Evolutionary conservation across 53 echinoderm and acorn worm species (phyloP).

Genomic region (Hippasteria phrygiana): DNA sequence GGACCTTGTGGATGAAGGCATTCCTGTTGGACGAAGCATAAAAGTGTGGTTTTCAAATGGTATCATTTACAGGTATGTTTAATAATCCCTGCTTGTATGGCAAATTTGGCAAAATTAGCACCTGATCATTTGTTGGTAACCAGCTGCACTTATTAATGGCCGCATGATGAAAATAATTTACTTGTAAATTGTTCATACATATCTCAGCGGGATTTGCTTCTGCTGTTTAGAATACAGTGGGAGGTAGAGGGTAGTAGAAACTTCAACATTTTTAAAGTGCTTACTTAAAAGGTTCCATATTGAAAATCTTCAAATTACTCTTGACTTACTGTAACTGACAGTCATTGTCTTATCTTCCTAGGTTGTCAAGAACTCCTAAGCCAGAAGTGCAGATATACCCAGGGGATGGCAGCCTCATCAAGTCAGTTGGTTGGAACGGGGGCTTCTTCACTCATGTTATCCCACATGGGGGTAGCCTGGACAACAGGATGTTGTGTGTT

Average conservation of each 20-base stretch:
- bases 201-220: no score
- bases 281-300: no score
- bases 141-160: no score
- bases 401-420: slow-evolving; percentile 76
- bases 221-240: no score
- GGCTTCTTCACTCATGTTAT: slow-evolving; percentile 72
- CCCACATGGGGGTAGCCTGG: slow-evolving; percentile 30
- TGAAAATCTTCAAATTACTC: no score
- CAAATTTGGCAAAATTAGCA: no score
- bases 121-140: no score
- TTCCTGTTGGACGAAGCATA: slow-evolving; percentile 22
- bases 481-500: slow-evolving; percentile 70
- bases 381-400: slow-evolving; percentile 74
- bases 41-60: slow-evolving; percentile 71
- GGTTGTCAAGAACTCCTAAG: slow-evolving; percentile 28
- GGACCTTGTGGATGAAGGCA: slow-evolving; percentile 4
- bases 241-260: no score
- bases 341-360: not conserved
- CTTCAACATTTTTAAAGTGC: no score
- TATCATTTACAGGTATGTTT: slow-evolving; percentile 77
- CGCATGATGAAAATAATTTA: no score
- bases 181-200: no score
- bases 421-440: slow-evolving; percentile 57
- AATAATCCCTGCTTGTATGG: not conserved
- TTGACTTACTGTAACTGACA: not conserved